Evolutionary conservation across 2,113 vertebrate genomes (phyloP), one percentile per base, ranked within the genome.

Genomic region (Taurulus bubalis): DNA sequence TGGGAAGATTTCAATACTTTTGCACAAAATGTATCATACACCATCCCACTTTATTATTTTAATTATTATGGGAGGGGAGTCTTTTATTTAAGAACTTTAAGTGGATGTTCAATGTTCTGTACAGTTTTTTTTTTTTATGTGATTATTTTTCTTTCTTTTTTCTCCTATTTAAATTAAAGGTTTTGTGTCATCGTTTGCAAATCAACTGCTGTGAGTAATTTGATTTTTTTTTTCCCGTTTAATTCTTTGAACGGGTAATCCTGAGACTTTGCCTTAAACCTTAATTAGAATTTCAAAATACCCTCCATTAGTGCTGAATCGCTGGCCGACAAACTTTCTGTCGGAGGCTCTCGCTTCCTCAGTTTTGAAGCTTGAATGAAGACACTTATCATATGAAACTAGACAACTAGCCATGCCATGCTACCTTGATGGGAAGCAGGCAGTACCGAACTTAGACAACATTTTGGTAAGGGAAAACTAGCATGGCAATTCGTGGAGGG

Each of bases 111-210:
- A 92, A 95, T 94, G 93, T 93, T 93, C 85, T 95, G 95, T 96
- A 95, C 94, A 95, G 93, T 94, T 26, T 94, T 93, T 94, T 94
- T n/a, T n/a, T 87, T 93, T 93, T 92, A 87, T 94, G 77, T 94
- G 63, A 71, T 83, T 81, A 68, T 79, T 71, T 82, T 73, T 63
- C 78, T 68, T 80, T 73, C 63, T 84, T 85, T 85, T 40, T 47
- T 1, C 89, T 91, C 69, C 87, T 95, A 92, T 96, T 96, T 95
- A 96, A 96, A 95, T 95, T 95, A 95, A 96, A 95, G 93, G 85
- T 90, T 95, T 92, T 93, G 91, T 92, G 93, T 95, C 93, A 92
- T 94, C 79, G 90, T 95, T 95, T 94, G 91, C 92, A 90, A 90
- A 89, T 83, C 24, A 66, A 28, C 62, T 60, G 56, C 55, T 85